Base-by-base conservation (phyloP, 1,140 invertebrate genomes). In the Nephila pilipes region DNA sequence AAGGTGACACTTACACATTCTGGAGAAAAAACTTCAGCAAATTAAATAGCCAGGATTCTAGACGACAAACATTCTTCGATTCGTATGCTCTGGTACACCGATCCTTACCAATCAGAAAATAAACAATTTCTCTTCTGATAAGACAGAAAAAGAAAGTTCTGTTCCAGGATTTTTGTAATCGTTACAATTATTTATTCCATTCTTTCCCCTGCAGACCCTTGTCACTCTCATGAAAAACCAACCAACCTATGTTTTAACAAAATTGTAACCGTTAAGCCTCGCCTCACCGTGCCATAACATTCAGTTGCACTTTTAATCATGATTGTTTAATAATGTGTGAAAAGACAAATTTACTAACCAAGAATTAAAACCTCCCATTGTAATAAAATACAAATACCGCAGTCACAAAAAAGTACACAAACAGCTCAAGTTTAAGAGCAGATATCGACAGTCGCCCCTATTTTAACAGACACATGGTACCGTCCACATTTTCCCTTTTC, bases 401-500 rank as follows among this genome's bases (percentile, higher is more conserved):
- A 55, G 54, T 83, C 81, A 36, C 14, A 38, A 36, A 69, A 60
- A 85, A 85, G 65, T 57, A 79, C 65, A 79, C 88, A 90, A 90
- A 79, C 65, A 90, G n/a, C 54, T 90, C 85, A 22, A 80, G 75
- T 80, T 90, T 63, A 87, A 85, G 63, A 60, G 85, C 55, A 36
- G 25, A 87, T 32, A 87, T 36, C 85, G 18, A 65, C 81, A 75
- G 20, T 60, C 58, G 25, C 80, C 90, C 90, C 90, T 85, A 57
- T 75, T 75, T 38, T 32, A 10, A 38, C 38, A 60, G 58, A 58
- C 81, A 83, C 90, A 92, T 92, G 90, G 90, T 58, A 92, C 81
- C 90, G 90, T 92, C 90, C 90, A 92, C 90, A 92, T 92, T 92
- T 92, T 92, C 58, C 81, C 90, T 92, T 92, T 92, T 92, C 90